These are phyloP conservation scores for Lycaon pictus DNA, from an alignment of 2,113 vertebrate species.

Conservation along the genomic window DNA sequence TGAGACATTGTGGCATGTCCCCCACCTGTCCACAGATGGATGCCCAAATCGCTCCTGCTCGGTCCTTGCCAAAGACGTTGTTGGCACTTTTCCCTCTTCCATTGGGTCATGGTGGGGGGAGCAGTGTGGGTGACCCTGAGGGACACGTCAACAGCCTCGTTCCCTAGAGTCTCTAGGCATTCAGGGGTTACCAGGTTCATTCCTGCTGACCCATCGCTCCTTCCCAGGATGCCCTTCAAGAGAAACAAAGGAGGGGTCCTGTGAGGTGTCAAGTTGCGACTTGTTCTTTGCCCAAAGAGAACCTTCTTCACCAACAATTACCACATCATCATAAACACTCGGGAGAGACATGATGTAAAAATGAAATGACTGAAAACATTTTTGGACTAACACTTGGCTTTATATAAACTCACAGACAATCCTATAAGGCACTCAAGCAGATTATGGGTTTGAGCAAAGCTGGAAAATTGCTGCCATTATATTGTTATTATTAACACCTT, in stretches of 20 bases:
- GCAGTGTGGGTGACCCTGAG: neutral
- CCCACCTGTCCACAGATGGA: neutral
- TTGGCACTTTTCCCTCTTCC: neutral
- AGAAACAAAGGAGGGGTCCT: slow-evolving; percentile 76
- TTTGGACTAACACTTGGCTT: slow-evolving; percentile 90
- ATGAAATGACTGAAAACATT: slow-evolving; percentile 89
- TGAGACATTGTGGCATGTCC: accelerated
- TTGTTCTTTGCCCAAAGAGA: slow-evolving; percentile 80
- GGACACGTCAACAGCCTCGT: neutral
- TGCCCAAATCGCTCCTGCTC: neutral
- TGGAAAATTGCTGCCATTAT: slow-evolving; percentile 98
- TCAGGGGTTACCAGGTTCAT: slow-evolving; percentile 60
- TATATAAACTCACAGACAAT: slow-evolving; percentile 92
- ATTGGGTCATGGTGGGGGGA: accelerated
- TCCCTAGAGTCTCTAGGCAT: slow-evolving; percentile 53
- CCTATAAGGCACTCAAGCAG: slow-evolving; percentile 92
- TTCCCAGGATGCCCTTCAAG: slow-evolving; percentile 72
- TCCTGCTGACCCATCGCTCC: neutral
- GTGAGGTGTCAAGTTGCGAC: slow-evolving; percentile 83
- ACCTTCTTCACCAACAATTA: slow-evolving; percentile 85
- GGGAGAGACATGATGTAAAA: slow-evolving; percentile 91
- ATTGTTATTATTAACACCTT: slow-evolving; percentile 99
- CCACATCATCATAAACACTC: slow-evolving; percentile 85
- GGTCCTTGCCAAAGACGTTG: accelerated
- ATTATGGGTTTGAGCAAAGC: slow-evolving; percentile 95